Conservation (phyloP, 2,888 invertebrate species). For the Meandrusa payeni region DNA sequence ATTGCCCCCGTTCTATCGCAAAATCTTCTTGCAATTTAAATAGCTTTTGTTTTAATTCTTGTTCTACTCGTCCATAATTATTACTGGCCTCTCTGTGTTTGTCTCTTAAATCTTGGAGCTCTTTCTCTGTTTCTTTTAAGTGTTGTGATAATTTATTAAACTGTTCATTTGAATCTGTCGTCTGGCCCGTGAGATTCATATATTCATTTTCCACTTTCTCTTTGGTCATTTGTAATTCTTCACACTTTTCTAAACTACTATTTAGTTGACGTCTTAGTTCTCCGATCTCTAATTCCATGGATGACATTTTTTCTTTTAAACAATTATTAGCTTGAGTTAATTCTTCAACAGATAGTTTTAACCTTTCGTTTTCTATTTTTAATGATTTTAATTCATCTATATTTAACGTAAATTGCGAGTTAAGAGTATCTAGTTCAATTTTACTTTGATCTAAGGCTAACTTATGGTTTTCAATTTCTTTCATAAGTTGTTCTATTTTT, state of each 20-base stretch:
- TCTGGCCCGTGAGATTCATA: slow-evolving; percentile 78
- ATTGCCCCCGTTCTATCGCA: slow-evolving; percentile 56
- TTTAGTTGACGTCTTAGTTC: slow-evolving; percentile 80
- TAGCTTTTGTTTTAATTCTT: slow-evolving; percentile 70
- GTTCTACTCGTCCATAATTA: slow-evolving; percentile 66
- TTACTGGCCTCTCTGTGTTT: slow-evolving; percentile 64
- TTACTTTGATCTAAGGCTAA: slow-evolving; percentile 68
- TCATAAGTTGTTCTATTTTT: slow-evolving; percentile 71
- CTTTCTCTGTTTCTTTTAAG: slow-evolving; percentile 79
- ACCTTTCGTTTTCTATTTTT: slow-evolving; percentile 66
- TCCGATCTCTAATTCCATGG: slow-evolving; percentile 76
- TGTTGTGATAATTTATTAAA: slow-evolving; percentile 78
- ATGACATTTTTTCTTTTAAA: slow-evolving; percentile 60
- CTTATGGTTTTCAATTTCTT: slow-evolving; percentile 72
- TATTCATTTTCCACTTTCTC: slow-evolving; percentile 82
- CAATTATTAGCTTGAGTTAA: slow-evolving; percentile 57
- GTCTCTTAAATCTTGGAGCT: slow-evolving; percentile 75
- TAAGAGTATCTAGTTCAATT: slow-evolving; percentile 68
- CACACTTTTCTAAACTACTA: slow-evolving; percentile 78
- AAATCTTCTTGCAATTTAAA: slow-evolving; percentile 69
- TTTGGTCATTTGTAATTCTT: slow-evolving; percentile 78
- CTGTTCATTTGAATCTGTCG: slow-evolving; percentile 82
- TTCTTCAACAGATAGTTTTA: slow-evolving; percentile 64
- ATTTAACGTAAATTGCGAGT: slow-evolving; percentile 67
- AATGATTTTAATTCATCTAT: slow-evolving; percentile 63